Evolutionary conservation across 64 coral and sea anemone genomes (phyloP).

Genomic region (Orbicella faveolata): DNA sequence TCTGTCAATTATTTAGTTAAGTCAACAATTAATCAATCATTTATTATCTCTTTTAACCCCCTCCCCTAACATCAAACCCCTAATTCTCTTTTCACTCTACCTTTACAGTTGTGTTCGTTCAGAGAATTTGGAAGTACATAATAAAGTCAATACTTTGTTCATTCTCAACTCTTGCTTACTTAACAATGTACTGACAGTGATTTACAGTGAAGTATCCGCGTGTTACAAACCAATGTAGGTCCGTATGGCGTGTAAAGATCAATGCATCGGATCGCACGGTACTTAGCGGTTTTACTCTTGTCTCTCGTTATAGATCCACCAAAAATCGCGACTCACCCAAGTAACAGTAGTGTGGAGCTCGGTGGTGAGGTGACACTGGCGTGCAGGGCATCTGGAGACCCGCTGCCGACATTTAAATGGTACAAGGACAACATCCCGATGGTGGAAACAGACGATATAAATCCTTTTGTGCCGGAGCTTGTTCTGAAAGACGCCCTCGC

Average conservation of each 20-base stretch:
- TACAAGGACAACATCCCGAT: conserved; percentile 46
- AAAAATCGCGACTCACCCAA: conserved; percentile 53
- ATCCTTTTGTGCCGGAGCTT: conserved; percentile 40
- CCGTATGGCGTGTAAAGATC: not conserved
- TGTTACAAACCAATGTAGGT: not conserved
- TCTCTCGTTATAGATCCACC: conserved; percentile 40
- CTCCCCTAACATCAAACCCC: no score
- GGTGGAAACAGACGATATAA: conserved; percentile 7
- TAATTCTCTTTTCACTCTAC: not conserved
- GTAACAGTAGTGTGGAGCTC: conserved; percentile 45
- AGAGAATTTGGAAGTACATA: no score
- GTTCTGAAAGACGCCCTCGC: conserved; percentile 7
- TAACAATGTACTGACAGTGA: no score
- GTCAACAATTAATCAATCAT: no score
- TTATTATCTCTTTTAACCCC: no score
- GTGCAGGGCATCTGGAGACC: conserved; percentile 69
- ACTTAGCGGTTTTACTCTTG: no score
- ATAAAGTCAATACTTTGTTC: no score
- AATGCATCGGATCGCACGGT: not conserved
- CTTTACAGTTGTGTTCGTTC: no score
- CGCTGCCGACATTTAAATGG: conserved; percentile 53
- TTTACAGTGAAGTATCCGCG: no score
- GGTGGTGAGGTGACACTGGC: conserved; percentile 36
- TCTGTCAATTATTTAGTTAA: not conserved
- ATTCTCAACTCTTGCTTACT: no score